Evolutionary conservation across 2,113 vertebrate species (phyloP).

Genomic region (Lepisosteus osseus): DNA sequence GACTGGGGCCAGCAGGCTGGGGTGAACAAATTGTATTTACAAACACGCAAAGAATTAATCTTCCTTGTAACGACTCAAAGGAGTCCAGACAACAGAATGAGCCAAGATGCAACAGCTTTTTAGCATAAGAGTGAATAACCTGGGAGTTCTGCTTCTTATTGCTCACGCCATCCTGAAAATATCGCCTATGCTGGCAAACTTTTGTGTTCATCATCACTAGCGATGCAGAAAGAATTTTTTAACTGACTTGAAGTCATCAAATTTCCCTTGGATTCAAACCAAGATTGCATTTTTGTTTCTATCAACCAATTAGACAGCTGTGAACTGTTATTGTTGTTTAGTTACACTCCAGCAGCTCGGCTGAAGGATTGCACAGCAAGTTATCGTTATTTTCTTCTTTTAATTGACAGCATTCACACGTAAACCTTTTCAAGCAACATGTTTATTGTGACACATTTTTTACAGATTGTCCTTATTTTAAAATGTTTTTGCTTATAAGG

Average conservation of each 20-base stretch:
- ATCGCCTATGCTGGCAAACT: not conserved
- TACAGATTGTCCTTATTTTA: too few relatives aligned
- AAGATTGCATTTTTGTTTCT: not conserved
- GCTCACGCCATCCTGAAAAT: not conserved
- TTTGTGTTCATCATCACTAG: not conserved
- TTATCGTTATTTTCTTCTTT: too few relatives aligned
- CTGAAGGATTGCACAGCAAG: too few relatives aligned
- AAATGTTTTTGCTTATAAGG: too few relatives aligned
- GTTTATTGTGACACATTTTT: too few relatives aligned
- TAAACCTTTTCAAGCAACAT: too few relatives aligned
- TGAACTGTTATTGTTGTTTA: too few relatives aligned
- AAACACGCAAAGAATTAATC: constrained; percentile 47
- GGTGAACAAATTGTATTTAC: constrained; percentile 46
- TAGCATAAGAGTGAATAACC: constrained; percentile 12
- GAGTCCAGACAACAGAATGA: constrained; percentile 16
- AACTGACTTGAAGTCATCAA: not conserved
- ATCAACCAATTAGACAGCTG: not conserved
- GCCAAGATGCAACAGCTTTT: constrained; percentile 23
- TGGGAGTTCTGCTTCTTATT: constrained; percentile 4
- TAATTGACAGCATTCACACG: too few relatives aligned
- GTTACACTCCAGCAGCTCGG: too few relatives aligned
- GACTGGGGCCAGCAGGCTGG: constrained; percentile 45
- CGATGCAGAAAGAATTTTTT: not conserved
- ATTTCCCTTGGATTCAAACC: not conserved
- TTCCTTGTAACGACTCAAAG: constrained; percentile 39